phyloP scores from a whole-genome alignment of 30 jellyfish, hydroid and myxozoan species.

The Phacellophora camtschatica region DNA sequence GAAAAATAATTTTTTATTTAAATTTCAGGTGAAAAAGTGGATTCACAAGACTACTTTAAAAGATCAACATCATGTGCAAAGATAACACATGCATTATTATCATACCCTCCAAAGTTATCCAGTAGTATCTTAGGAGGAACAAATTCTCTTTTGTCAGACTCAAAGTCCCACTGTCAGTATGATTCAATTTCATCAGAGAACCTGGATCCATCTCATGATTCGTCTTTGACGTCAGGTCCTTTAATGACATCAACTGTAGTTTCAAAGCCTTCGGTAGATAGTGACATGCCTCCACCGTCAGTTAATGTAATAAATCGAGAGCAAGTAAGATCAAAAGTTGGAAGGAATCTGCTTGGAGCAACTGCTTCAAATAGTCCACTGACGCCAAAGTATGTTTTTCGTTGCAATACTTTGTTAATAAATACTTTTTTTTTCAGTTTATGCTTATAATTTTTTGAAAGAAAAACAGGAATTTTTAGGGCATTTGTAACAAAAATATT shows the following conservation, averaged over 20 bases:
- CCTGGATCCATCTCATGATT: constrained; percentile 77
- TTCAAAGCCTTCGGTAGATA: constrained; percentile 59
- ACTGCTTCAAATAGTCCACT: constrained; percentile 88
- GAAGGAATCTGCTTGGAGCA: constrained; percentile 83
- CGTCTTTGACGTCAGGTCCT: constrained; percentile 71
- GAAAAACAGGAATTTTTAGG: too few species aligned
- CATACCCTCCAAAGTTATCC: constrained; percentile 47
- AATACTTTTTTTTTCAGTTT: too few species aligned
- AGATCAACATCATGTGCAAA: constrained; percentile 41
- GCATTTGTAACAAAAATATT: too few species aligned
- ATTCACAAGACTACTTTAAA: constrained; percentile 82
- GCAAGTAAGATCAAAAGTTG: constrained; percentile 56
- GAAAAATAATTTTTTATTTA: neutral
- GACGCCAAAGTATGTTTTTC: constrained; percentile 96
- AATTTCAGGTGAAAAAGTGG: constrained; percentile 89
- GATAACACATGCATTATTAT: neutral
- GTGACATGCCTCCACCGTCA: constrained; percentile 84
- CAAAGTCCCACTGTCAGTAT: constrained; percentile 51
- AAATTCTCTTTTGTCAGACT: constrained; percentile 25
- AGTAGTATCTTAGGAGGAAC: neutral
- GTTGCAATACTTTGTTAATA: too few species aligned
- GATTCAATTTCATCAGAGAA: constrained; percentile 80
- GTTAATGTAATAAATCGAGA: constrained; percentile 30
- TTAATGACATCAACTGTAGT: constrained; percentile 94
- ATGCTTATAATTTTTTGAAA: too few species aligned